Evolutionary conservation across 2,888 invertebrate species (phyloP), one percentile per base, ranked within the genome.

Genomic region (Adela reaumurella): DNA sequence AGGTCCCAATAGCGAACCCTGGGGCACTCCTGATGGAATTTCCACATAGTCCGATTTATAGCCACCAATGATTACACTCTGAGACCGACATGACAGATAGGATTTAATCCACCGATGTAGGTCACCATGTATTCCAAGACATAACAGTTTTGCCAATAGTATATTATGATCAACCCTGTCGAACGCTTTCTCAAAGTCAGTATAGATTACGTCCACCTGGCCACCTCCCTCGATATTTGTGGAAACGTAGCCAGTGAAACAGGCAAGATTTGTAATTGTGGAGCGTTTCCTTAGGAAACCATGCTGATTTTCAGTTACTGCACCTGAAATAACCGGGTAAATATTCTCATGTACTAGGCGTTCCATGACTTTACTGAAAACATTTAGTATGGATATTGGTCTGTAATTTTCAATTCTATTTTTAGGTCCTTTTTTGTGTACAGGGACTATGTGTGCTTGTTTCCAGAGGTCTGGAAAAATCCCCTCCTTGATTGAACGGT

Each of bases 181-280:
- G 29, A 29, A 28, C 28, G 28, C 24, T 17, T 29, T 48, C 18
- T 48, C 48, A 28, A 48, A 48, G 18, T 48, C 48, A 19, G 48
- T 48, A n/a, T 48, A 45, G 45, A 48, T 20, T 43, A 48, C 48
- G 20, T 48, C 48, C 18, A 48, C 48, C 19, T 48, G 48, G 4
- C 49, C 49, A 6, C 49, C 50, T 14, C 16, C 16, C 6, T 49
- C 49, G 41, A 49, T 46, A n/a, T 29, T 20, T 35, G 4, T 46
- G 2, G 20, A 29, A 2, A 46, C 35, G 20, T 17, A 29, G 18
- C 29, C 17, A 16, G 46, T 17, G 29, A 46, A 46, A 5, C 17
- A 17, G 11, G 46, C 46, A 6, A 46, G 17, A 17, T 46, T 46
- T 17, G 46, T 16, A 11, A 46, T n/a, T 8, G 29, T 29, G 11